Evolutionary conservation across 2,888 invertebrate genomes (phyloP).

Genomic region (Steromphala cineraria): DNA sequence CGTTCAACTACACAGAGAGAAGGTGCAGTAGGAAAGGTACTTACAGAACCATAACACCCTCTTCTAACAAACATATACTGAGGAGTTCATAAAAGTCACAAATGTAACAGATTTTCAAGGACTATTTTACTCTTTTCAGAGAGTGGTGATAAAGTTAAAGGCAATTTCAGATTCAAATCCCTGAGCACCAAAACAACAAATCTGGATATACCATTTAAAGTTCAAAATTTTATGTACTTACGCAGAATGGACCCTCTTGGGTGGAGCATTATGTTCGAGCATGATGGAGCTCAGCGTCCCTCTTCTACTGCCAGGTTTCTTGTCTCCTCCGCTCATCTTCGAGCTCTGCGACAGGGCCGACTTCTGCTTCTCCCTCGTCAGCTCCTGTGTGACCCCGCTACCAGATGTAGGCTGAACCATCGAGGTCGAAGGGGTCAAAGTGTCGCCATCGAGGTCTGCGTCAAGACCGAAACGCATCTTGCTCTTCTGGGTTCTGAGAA

Average conservation of each 20-base stretch:
- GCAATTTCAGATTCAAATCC: too few species aligned
- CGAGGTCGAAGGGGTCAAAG: neutral
- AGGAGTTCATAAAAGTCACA: too few species aligned
- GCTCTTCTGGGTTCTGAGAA: conserved; percentile 61
- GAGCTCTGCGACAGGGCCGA: conserved; percentile 35
- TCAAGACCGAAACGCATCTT: conserved; percentile 61
- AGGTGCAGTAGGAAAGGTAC: too few species aligned
- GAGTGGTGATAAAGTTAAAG: too few species aligned
- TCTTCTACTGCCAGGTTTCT: conserved; percentile 25
- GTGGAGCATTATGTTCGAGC: neutral
- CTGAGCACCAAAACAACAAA: too few species aligned
- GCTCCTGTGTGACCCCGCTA: neutral
- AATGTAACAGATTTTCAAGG: too few species aligned
- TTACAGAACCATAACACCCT: too few species aligned
- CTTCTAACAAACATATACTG: too few species aligned
- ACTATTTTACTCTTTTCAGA: too few species aligned
- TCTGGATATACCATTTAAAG: too few species aligned
- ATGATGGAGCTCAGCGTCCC: conserved; percentile 27
- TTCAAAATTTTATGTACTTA: neutral
- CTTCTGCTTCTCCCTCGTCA: conserved; percentile 32
- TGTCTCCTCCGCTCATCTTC: conserved; percentile 31
- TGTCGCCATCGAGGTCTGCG: conserved; percentile 61
- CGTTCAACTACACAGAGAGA: too few species aligned
- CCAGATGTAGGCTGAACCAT: neutral
- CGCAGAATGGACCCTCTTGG: conserved; percentile 28